A percentile compares a stretch with the other conserved stretches of the same genome.
Evolutionary conservation across 37 sponge, comb jelly and placozoan species (phyloP).

Genomic region (Lycopodina hypogea): DNA sequence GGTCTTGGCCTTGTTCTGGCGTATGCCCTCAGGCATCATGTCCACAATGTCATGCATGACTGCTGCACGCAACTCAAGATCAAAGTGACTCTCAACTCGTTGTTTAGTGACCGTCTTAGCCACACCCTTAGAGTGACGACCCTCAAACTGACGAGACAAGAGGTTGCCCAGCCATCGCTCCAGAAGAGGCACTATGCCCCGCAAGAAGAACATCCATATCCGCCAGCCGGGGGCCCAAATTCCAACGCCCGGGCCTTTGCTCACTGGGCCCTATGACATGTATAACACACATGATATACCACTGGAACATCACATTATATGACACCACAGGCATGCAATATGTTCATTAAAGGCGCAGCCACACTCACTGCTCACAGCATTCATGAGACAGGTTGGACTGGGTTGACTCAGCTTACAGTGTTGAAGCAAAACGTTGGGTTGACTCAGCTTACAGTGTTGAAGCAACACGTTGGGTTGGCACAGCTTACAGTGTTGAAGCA

Average conservation of each 20-base stretch:
- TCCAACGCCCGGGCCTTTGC: constrained; percentile 99
- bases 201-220: constrained; percentile 96
- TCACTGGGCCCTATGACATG: constrained; percentile 88
- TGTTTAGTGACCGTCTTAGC: constrained; percentile 99
- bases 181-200: constrained; percentile 95
- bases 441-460: neutral
- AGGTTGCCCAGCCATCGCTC: constrained; percentile 99
- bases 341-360: neutral
- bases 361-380: neutral
- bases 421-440: too few relatives aligned
- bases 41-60: constrained; percentile 99
- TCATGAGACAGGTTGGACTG: too few relatives aligned
- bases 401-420: constrained; percentile 76
- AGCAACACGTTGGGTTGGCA: neutral
- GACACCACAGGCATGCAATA: too few relatives aligned
- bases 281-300: neutral
- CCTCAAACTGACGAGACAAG: constrained; percentile 97
- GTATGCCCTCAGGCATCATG: constrained; percentile 99
- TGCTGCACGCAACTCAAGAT: constrained; percentile 94
- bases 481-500: neutral
- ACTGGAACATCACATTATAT: too few relatives aligned
- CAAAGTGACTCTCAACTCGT: constrained; percentile 98
- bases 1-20: constrained; percentile 97
- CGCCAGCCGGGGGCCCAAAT: constrained; percentile 99
- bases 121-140: constrained; percentile 96